phyloP scores from a whole-genome alignment of 2,888 invertebrate genomes.

The Eupithecia tripunctaria region DNA sequence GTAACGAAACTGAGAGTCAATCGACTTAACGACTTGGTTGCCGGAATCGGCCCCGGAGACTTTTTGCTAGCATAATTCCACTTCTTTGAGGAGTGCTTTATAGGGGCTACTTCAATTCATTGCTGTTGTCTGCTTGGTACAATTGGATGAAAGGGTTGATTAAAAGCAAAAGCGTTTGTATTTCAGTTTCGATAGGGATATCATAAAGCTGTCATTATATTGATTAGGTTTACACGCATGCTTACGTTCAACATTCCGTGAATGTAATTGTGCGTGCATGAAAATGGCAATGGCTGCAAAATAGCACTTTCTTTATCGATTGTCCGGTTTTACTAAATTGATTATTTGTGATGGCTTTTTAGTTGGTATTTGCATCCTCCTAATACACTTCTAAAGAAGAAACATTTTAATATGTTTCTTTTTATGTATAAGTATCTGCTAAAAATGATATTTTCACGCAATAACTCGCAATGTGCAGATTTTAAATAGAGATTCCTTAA shows the following conservation, averaged over 20 bases:
- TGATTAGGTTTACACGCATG: constrained; percentile 24
- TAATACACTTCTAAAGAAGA: background rate
- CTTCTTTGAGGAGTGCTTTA: background rate
- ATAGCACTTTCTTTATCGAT: constrained; percentile 36
- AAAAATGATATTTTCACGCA: background rate
- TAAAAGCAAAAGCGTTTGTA: background rate
- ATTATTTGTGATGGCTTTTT: background rate
- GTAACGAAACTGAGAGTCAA: constrained; percentile 70
- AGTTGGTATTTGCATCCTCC: background rate
- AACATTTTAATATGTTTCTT: background rate
- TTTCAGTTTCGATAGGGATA: background rate
- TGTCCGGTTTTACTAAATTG: constrained; percentile 3
- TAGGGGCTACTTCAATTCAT: background rate
- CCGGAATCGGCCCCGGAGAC: constrained; percentile 48
- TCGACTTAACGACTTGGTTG: constrained; percentile 53
- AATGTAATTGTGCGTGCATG: constrained; percentile 39
- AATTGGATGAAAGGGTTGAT: background rate
- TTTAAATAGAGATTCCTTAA: constrained; percentile 14
- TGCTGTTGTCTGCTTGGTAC: background rate
- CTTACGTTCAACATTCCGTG: constrained; percentile 34
- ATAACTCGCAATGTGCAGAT: background rate
- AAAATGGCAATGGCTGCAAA: constrained; percentile 27
- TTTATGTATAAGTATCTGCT: background rate
- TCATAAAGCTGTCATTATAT: background rate
- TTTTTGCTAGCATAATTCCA: constrained; percentile 1